A percentile compares a stretch with the other conserved stretches of the same genome.
These are phyloP conservation scores for Pedicia rivosa DNA, from an alignment of 2,888 invertebrate genomes.

Conservation along the genomic window DNA sequence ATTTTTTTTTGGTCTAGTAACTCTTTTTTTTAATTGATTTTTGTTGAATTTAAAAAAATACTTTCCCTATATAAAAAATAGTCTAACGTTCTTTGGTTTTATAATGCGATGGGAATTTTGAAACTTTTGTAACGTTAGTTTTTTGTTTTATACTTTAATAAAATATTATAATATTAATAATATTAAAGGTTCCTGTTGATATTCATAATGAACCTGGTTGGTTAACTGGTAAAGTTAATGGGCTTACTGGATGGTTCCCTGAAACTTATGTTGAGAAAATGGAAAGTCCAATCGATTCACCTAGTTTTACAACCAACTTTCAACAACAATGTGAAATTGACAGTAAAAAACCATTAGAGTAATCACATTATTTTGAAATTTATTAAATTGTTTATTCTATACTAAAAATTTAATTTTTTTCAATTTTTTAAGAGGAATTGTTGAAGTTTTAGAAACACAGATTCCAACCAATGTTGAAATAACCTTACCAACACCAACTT, in stretches of 20 bases:
- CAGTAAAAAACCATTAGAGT: slow-evolving; percentile 35
- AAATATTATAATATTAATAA: no score
- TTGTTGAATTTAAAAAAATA: no score
- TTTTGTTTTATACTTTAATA: no score
- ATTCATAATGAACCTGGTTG: slow-evolving; percentile 95
- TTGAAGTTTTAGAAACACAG: slow-evolving; percentile 50
- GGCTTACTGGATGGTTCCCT: slow-evolving; percentile 91
- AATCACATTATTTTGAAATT: slow-evolving; percentile 19
- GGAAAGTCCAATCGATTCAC: slow-evolving; percentile 21
- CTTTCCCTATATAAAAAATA: no score
- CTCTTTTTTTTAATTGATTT: no score
- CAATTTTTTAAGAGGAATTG: slow-evolving; percentile 43
- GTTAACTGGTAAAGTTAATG: slow-evolving; percentile 82
- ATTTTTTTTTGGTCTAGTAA: no score
- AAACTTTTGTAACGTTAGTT: no score
- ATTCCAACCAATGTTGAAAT: not conserved
- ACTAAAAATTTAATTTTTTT: slow-evolving; percentile 9
- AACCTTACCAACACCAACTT: slow-evolving; percentile 13
- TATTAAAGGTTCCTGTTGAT: slow-evolving; percentile 46
- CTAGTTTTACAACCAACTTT: slow-evolving; percentile 15
- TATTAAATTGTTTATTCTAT: not conserved
- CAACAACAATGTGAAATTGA: slow-evolving; percentile 17
- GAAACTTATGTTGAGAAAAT: slow-evolving; percentile 84
- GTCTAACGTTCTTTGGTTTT: no score
- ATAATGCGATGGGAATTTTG: no score